Base-by-base conservation (phyloP, 2,888 invertebrate genomes). In the Drosophila anomalipes region DNA sequence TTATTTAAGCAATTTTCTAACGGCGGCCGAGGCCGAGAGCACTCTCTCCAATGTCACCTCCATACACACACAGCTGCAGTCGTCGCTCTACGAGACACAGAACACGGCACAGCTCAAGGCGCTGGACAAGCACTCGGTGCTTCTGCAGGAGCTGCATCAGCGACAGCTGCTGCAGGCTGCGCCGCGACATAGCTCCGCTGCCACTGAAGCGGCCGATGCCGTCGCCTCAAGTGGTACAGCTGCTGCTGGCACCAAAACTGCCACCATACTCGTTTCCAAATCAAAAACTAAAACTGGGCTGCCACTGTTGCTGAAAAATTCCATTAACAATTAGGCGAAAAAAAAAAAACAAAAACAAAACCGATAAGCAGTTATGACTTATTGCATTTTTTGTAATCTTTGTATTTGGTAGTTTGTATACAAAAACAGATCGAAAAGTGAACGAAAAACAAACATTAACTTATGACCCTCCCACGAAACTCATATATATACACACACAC, bases 281-380 rank as follows among this genome's bases (percentile, higher is more conserved):
- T 93, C 93, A 81, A 93, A 93, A 93, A 93, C 93, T 77, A 93
- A 93, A 93, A 93, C 93, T 66, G 93, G 93, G 87, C 91, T 93
- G 88, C 93, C 93, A 70, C 89, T 93, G 83, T 89, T 93, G 84
- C 91, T 93, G 77, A 93, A 93, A 80, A 93, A 93, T 79, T 93
- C 93, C 67, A 93, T 93, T 83, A 93, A 93, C 70, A 92, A 92
- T 89, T 93, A 92, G 90, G 70, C 35, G 65, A 65, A 41, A 28
- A n/a, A 28, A 28, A 5, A 44, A 1, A 33, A 28, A 22, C n/a
- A n/a, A 41, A 33, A 10, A 16, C n/a, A 52, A 64, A 71, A 37
- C 37, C 51, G 75, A 62, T 56, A 53, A 28, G 49, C 65, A 60
- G 74, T 47, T 26, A 57, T 66, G 51, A 66, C 65, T 64, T 64